Evolutionary conservation across 1,140 invertebrate species (phyloP).

Genomic region (Hycleus phaleratus): DNA sequence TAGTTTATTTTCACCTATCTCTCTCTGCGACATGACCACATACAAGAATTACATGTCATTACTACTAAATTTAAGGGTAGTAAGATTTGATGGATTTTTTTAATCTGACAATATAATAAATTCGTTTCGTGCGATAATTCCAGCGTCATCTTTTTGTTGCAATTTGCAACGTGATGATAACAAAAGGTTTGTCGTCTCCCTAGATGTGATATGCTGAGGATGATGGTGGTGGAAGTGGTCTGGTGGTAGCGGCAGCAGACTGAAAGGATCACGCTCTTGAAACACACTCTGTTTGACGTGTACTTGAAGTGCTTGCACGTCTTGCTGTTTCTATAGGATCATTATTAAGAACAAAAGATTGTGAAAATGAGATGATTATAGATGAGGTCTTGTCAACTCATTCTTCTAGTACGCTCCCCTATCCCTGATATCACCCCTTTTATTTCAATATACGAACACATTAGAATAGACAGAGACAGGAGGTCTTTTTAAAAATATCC

Average conservation of each 20-base stretch:
- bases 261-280: slow-evolving; percentile 20
- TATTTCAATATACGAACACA: neutral
- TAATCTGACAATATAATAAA: too few relatives aligned
- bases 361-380: slow-evolving; percentile 37
- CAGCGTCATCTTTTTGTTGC: neutral
- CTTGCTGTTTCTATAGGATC: slow-evolving; percentile 30
- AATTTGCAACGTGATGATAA: slow-evolving; percentile 19
- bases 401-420: neutral
- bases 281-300: slow-evolving; percentile 24
- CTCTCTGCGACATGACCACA: too few relatives aligned
- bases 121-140: too few relatives aligned
- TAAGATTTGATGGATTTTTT: too few relatives aligned
- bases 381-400: slow-evolving; percentile 28
- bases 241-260: neutral
- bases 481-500: too few relatives aligned
- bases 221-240: neutral
- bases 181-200: slow-evolving; percentile 16
- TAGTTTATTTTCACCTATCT: too few relatives aligned
- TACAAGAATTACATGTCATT: too few relatives aligned
- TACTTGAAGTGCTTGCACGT: slow-evolving; percentile 18
- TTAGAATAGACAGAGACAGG: too few relatives aligned
- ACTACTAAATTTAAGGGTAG: too few relatives aligned
- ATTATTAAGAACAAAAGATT: slow-evolving; percentile 40
- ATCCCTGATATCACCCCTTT: neutral
- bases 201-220: neutral